Evolutionary conservation across 2,797 vertebrate genomes (phyloP).

Genomic region (Pterois miles): DNA sequence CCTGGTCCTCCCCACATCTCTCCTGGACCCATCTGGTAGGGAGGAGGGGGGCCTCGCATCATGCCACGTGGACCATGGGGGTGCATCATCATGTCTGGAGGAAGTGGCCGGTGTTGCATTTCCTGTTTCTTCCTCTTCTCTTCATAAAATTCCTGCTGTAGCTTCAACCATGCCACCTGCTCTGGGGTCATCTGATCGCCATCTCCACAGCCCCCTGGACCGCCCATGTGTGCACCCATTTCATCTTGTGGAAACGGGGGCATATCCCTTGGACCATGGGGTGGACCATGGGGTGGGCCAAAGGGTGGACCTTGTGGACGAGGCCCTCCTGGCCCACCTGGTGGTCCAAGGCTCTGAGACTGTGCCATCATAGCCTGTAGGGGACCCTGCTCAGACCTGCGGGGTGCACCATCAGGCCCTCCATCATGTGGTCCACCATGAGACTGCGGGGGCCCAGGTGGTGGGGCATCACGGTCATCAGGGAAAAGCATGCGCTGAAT

Average conservation of each 20-base stretch:
- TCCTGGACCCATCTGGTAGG: conserved; percentile 95
- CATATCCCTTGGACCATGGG: conserved; percentile 94
- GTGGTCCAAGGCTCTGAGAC: conserved; percentile 96
- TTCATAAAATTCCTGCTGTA: conserved; percentile 99
- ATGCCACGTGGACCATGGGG: conserved; percentile 94
- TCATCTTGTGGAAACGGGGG: conserved; percentile 94
- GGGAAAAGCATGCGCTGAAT: conserved; percentile 99
- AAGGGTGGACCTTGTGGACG: conserved; percentile 93
- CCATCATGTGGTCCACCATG: conserved; percentile 80
- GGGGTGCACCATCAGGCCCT: conserved; percentile 82
- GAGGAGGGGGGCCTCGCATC: conserved; percentile 95
- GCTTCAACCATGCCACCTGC: conserved; percentile 97
- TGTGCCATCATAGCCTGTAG: conserved; percentile 99
- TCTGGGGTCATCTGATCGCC: conserved; percentile 98
- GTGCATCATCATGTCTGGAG: conserved; percentile 98
- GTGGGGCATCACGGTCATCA: conserved; percentile 89
- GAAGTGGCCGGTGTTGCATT: conserved; percentile 94
- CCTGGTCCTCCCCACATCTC: conserved; percentile 97
- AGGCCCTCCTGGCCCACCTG: conserved; percentile 88
- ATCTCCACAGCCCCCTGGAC: conserved; percentile 88
- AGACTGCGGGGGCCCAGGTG: conserved; percentile 73
- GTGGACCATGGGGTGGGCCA: conserved; percentile 92
- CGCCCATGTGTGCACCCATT: conserved; percentile 91
- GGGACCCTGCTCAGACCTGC: conserved; percentile 90
- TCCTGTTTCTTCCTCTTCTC: conserved; percentile 99